phyloP scores from a whole-genome alignment of 2,888 invertebrate species.

The Microplitis deprimator region DNA sequence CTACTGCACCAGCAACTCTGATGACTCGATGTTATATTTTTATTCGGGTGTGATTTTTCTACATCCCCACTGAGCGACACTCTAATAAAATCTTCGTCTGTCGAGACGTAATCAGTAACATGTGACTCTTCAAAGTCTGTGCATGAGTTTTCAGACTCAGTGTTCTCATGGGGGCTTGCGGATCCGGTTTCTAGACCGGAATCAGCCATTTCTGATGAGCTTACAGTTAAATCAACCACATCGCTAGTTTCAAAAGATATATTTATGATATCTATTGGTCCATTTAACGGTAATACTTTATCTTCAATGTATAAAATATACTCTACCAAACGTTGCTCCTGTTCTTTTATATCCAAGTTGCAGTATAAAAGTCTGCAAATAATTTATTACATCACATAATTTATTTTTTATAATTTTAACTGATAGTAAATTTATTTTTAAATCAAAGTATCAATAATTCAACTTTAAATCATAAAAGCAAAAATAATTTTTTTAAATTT shows the following conservation, averaged over 20 bases:
- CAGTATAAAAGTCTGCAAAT: slow-evolving; percentile 64
- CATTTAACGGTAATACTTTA: slow-evolving; percentile 23
- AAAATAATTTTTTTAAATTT: no score
- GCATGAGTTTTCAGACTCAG: slow-evolving; percentile 68
- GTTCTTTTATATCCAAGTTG: slow-evolving; percentile 60
- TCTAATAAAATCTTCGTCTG: slow-evolving; percentile 64
- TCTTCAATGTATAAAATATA: slow-evolving; percentile 53
- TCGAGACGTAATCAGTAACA: slow-evolving; percentile 62
- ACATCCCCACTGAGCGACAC: slow-evolving; percentile 47
- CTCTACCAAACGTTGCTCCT: slow-evolving; percentile 60
- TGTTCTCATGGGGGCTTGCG: slow-evolving; percentile 69
- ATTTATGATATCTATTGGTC: slow-evolving; percentile 19
- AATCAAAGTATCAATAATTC: background rate
- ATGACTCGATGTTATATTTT: slow-evolving; percentile 37
- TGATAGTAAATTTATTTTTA: background rate
- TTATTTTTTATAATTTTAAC: background rate
- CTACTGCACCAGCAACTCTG: slow-evolving; percentile 40
- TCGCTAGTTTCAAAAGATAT: slow-evolving; percentile 39
- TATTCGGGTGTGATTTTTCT: slow-evolving; percentile 42
- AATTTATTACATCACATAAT: slow-evolving; percentile 5
- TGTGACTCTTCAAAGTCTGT: slow-evolving; percentile 64
- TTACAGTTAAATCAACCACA: slow-evolving; percentile 56
- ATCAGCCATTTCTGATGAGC: slow-evolving; percentile 69
- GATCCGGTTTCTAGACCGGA: slow-evolving; percentile 71
- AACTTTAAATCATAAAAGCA: no score